Evolutionary conservation across 2,113 vertebrate genomes (phyloP), one percentile per base, ranked within the genome.

Genomic region (Equus quagga): DNA sequence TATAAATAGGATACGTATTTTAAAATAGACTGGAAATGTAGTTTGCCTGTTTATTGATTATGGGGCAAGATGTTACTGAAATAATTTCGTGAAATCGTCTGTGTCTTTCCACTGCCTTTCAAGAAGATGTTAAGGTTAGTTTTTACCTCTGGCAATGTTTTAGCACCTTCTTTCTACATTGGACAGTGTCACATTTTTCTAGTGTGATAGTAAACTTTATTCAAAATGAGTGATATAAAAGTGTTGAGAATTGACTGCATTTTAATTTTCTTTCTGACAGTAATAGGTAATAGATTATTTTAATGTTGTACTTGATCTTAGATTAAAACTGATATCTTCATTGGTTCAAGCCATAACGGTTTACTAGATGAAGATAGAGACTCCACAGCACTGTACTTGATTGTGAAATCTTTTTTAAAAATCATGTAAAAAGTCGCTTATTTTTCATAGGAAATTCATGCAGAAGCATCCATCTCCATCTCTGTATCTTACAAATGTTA

Each of bases 101-200:
- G 21, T 88, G 91, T 81, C 54, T 95, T 80, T 36, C 19, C 14
- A 54, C 21, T 96, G 84, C 70, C 75, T 97, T 91, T 93, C 64
- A 91, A 85, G 70, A 96, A 97, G 72, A 93, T 92, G 72, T 82
- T 85, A 95, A 88, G 41, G 49, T 90, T 94, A 80, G 4, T 96
- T 96, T 94, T 97, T 94, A 83, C 36, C 60, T 87, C 51, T 94
- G 51, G 51, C 13, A 75, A 2, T 92, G 26, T 91, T 90, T 93
- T 90, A 67, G 26, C 23, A 72, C 60, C 62, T 92, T 84, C 51
- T 97, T 90, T 67, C 54, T 92, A 65, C 24, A 69, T 85, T 87
- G 64, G 70, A 65, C 70, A 79, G 60, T 83, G 54, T 49, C 69
- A 70, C 41, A 64, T 90, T 96, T 91, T 96, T 97, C 54, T 94